These are phyloP conservation scores for Phlogophora meticulosa DNA, from an alignment of 2,888 invertebrate genomes.

Conservation along the genomic window DNA sequence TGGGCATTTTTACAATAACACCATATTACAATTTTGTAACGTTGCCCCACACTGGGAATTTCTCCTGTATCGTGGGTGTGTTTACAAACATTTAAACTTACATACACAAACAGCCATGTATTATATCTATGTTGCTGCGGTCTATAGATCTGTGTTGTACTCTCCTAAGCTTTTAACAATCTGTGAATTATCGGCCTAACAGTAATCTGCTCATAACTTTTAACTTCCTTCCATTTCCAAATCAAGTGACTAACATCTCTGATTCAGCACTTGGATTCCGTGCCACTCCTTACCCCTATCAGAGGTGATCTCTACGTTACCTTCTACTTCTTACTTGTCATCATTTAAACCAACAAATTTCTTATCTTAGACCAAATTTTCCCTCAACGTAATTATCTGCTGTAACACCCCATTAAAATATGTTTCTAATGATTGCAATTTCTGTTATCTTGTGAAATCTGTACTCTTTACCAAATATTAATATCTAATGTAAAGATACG, in stretches of 20 bases:
- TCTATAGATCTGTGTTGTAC: neutral
- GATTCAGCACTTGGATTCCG: neutral
- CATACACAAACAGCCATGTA: no score
- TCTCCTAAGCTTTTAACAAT: neutral
- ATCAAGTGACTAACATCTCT: neutral
- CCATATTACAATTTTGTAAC: no score
- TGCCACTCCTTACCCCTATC: neutral
- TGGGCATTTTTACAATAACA: no score
- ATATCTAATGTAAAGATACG: conserved; percentile 45
- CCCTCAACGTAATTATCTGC: neutral
- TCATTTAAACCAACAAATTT: neutral
- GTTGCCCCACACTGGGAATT: no score
- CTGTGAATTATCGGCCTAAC: neutral
- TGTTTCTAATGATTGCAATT: conserved; percentile 47
- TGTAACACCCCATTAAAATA: conserved; percentile 36
- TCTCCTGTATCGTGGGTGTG: no score
- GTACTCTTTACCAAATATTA: conserved; percentile 52
- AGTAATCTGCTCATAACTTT: neutral
- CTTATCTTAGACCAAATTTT: conserved; percentile 6
- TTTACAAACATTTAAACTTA: no score
- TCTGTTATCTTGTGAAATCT: conserved; percentile 55
- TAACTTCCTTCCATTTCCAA: neutral
- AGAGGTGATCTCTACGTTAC: neutral
- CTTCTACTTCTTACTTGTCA: neutral
- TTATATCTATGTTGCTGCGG: neutral